Percentiles rank a stretch among this genome's conserved stretches.
phyloP scores from a whole-genome alignment of 2,113 vertebrate genomes.

The Xiphorhynchus elegans region DNA sequence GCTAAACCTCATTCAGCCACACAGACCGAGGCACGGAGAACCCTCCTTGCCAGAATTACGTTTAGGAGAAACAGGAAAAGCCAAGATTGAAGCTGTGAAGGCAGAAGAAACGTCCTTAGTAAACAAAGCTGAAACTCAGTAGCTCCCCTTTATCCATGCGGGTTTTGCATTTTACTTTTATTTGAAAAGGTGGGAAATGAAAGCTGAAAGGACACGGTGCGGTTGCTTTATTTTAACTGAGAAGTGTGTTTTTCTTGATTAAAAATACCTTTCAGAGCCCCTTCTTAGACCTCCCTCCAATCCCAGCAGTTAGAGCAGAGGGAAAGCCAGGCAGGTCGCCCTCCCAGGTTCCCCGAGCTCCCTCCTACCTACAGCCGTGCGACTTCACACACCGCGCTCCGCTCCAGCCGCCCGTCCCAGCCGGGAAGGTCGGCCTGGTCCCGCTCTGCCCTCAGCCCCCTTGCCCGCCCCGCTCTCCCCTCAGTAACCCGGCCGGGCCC shows the following conservation, averaged over 20 bases:
- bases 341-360: neutral
- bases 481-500: too few species aligned
- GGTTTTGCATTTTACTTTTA: neutral
- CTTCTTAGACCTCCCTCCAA: neutral
- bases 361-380: neutral
- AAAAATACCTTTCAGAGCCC: neutral
- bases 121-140: neutral
- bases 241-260: neutral
- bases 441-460: too few species aligned
- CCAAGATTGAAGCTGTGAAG: neutral
- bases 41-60: neutral
- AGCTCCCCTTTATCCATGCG: accelerated
- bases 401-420: neutral
- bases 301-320: neutral
- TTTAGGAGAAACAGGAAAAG: neutral
- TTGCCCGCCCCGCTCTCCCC: too few species aligned
- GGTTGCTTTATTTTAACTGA: neutral
- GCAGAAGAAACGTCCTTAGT: neutral
- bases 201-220: neutral
- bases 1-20: neutral
- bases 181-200: neutral
- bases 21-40: accelerated
- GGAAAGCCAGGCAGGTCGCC: neutral
- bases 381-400: too few species aligned
- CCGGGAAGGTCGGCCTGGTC: too few species aligned